Percentiles rank a stretch among this genome's conserved stretches.
These are phyloP conservation scores for Rissa tridactyla DNA, from an alignment of 2,113 vertebrate species.

Conservation along the genomic window DNA sequence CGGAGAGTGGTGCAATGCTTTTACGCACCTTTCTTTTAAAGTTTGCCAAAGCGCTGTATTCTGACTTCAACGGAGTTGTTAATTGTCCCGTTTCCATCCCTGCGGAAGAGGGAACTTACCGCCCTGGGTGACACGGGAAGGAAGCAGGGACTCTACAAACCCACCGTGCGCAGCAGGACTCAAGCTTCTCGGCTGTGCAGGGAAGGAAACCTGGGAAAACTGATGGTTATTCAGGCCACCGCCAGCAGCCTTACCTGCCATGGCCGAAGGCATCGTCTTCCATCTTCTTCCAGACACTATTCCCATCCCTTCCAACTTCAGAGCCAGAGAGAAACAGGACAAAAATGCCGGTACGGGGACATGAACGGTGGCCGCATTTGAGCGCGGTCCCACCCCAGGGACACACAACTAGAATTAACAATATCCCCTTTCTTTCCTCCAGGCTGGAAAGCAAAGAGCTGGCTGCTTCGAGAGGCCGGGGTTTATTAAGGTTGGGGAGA, in stretches of 20 bases:
- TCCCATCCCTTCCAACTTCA: neutral
- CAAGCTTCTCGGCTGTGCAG: neutral
- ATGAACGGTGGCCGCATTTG: neutral
- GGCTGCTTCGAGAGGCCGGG: neutral
- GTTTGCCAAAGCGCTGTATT: neutral
- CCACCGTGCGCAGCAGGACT: rapidly evolving
- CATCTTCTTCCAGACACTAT: neutral
- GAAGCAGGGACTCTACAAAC: neutral
- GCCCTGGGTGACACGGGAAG: rapidly evolving
- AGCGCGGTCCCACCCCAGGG: neutral
- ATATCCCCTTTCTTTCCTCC: neutral
- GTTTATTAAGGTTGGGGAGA: neutral
- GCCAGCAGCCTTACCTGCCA: neutral
- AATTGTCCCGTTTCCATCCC: neutral
- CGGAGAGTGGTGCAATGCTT: rapidly evolving
- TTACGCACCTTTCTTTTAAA: neutral
- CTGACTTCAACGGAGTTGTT: neutral
- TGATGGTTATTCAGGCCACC: neutral
- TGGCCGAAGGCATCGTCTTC: neutral
- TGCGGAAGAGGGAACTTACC: neutral
- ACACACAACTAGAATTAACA: neutral
- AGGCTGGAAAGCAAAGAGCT: neutral
- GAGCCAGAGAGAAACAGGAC: neutral
- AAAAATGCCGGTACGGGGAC: neutral
- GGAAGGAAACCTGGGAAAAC: neutral